Evolutionary conservation across 2,797 vertebrate species (phyloP).

Genomic region (Hydrolagus colliei): DNA sequence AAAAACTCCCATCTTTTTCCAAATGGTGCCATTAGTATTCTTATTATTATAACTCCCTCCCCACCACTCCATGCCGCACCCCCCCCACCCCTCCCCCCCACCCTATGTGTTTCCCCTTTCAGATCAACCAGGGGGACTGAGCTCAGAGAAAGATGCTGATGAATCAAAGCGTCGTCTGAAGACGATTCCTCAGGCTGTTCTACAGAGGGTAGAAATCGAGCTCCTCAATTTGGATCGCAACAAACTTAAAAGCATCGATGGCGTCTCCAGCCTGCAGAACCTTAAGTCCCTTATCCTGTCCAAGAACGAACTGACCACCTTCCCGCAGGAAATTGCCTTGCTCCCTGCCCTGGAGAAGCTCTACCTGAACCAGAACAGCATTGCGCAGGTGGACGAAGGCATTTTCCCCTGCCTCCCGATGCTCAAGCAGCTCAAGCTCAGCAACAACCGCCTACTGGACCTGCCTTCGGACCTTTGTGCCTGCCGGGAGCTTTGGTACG

Average conservation of each 20-base stretch:
- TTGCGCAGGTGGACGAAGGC: constrained; percentile 48
- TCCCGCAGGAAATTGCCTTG: constrained; percentile 50
- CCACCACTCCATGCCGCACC: background rate
- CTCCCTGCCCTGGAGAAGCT: constrained; percentile 53
- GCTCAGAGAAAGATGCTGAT: constrained; percentile 33
- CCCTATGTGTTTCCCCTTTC: background rate
- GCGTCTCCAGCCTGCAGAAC: constrained; percentile 47
- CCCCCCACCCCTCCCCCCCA: background rate
- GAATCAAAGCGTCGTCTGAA: constrained; percentile 50
- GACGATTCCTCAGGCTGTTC: constrained; percentile 43
- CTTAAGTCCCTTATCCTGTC: constrained; percentile 56
- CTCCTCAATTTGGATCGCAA: constrained; percentile 54
- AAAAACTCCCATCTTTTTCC: no score
- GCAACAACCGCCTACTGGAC: constrained; percentile 50
- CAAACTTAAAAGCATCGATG: constrained; percentile 47
- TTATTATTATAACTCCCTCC: no score
- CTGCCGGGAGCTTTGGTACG: constrained; percentile 51
- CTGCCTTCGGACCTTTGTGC: constrained; percentile 54
- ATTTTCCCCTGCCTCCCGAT: constrained; percentile 50
- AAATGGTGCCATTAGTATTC: no score
- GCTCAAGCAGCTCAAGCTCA: constrained; percentile 55
- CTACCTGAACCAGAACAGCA: constrained; percentile 63
- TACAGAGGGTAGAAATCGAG: constrained; percentile 35
- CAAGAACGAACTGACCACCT: constrained; percentile 55
- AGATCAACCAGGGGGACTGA: background rate